These are phyloP conservation scores for Germaria angustata DNA, from an alignment of 2,888 invertebrate genomes.

Conservation along the genomic window DNA sequence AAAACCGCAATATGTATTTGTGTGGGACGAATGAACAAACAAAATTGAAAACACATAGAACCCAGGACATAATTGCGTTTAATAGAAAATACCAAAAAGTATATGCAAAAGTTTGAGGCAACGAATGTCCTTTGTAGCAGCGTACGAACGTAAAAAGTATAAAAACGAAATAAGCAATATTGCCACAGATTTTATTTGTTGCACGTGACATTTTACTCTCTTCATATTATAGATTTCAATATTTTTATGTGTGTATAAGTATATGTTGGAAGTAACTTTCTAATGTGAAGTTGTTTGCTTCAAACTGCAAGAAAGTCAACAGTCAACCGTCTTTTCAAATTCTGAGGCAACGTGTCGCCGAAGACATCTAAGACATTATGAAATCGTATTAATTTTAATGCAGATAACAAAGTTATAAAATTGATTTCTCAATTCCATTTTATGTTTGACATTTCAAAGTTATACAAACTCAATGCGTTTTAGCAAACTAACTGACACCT, in stretches of 20 bases:
- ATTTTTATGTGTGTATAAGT: neutral
- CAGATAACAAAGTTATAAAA: slow-evolving; percentile 56
- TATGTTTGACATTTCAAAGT: slow-evolving; percentile 17
- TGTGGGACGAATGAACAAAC: slow-evolving; percentile 3
- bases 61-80: neutral
- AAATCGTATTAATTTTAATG: slow-evolving; percentile 43
- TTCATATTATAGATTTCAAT: neutral
- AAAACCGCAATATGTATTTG: slow-evolving; percentile 28
- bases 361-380: slow-evolving; percentile 40
- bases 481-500: neutral
- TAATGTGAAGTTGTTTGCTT: neutral
- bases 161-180: slow-evolving; percentile 40
- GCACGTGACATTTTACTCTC: slow-evolving; percentile 60
- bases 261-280: too few relatives aligned
- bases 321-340: slow-evolving; percentile 31
- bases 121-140: neutral
- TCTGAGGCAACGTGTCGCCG: slow-evolving; percentile 51
- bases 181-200: slow-evolving; percentile 59
- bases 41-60: neutral
- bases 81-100: neutral
- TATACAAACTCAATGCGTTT: neutral
- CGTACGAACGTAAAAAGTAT: neutral
- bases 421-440: slow-evolving; percentile 53
- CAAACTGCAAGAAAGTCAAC: neutral
- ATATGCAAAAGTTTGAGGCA: neutral